Evolutionary conservation across 2,113 vertebrate species (phyloP).

Genomic region (Merops nubicus): DNA sequence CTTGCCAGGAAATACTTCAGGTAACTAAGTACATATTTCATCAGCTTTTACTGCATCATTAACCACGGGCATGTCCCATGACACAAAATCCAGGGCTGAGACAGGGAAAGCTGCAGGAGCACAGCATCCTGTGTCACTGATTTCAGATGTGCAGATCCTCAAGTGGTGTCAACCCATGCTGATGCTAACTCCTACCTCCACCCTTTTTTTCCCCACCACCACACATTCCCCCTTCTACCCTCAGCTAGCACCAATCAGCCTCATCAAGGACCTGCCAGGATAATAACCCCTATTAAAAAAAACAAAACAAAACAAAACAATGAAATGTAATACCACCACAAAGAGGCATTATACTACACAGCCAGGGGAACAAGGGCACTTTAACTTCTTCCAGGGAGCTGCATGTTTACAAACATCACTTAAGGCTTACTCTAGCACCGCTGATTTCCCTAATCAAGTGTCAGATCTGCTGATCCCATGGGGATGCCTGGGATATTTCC

Average conservation of each 20-base stretch:
- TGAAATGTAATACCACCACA: not conserved
- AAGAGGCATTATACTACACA: not conserved
- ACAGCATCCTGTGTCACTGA: accelerated
- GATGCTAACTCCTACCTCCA: not conserved
- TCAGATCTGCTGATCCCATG: not conserved
- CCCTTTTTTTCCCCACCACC: not conserved
- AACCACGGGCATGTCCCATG: not conserved
- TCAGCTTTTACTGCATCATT: not conserved
- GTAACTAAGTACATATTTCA: not conserved
- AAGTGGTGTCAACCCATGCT: not conserved
- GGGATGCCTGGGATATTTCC: not conserved
- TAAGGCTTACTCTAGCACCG: not conserved
- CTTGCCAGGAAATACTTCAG: not conserved
- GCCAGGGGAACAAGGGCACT: not conserved
- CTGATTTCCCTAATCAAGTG: not conserved
- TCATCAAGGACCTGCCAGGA: not conserved
- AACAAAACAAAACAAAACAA: not conserved
- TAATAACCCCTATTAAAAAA: not conserved
- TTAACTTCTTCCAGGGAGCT: not conserved
- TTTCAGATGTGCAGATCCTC: not conserved
- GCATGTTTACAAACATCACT: not conserved
- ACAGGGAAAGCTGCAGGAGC: not conserved
- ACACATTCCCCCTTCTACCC: not conserved
- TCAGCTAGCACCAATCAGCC: not conserved
- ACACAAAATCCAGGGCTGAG: accelerated